Evolutionary conservation across 2,888 invertebrate genomes (phyloP), one percentile per base, ranked within the genome.

Genomic region (Melikaiella ostensackeni): DNA sequence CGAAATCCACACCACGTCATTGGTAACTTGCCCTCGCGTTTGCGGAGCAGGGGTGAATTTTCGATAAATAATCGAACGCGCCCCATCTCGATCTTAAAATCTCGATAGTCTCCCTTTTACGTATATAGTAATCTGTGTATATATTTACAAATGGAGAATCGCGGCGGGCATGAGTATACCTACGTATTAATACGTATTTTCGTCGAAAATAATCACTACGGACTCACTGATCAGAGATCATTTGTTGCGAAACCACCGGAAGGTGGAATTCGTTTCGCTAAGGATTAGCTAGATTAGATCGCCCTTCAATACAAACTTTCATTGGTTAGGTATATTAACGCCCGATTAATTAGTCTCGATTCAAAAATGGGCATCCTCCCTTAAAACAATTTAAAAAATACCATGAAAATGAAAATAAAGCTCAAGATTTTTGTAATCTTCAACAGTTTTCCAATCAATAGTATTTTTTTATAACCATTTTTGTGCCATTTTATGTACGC

Each of bases 21-120:
- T 90, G 89, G 90, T 90, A 90, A 90, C 90, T 90, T 88, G 87
- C 87, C 89, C 88, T 89, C 88, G 86, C 84, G 84, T 88, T 86
- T 86, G 86, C 87, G 88, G 87, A 88, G 88, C 87, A 87, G 86
- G 85, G 84, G 83, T 84, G 83, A 86, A 85, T 85, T 87, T 85
- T 83, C 61, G 61, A 74, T 75, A 66, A 70, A 38, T 38, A 73
- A 61, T 46, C 50, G 59, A 76, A 66, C 55, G 55, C 63, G 30
- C 63, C 62, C 42, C 61, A 75, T 38, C 59, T 75, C 24, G 24
- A 35, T 33, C 70, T 13, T 33, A 35, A 63, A 8, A 63, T 63
- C 38, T 66, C 46, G 75, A 78, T 42, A 21, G 59, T 76, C 55
- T 61, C 9, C 11, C 75, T 57, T 74, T 63, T 24, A 33, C 66